Evolutionary conservation across 2,797 vertebrate genomes (phyloP), one percentile per base, ranked within the genome.

Genomic region (Anolis apletophallus): DNA sequence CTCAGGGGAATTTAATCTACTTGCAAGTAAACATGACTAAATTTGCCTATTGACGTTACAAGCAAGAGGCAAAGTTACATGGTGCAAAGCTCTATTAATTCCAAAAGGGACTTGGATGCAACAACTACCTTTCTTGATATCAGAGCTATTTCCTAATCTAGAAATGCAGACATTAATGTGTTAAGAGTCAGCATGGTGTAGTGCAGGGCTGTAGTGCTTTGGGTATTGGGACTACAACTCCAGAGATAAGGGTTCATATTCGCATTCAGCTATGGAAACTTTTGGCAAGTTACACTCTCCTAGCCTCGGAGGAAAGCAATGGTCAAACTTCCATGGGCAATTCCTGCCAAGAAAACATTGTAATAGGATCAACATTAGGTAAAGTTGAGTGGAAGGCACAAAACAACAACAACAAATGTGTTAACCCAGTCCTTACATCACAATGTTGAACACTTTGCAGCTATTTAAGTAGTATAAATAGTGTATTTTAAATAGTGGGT

Each of bases 361-460:
- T 29, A 26, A 64, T 11, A 64, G 23, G 26, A 2, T 64, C 26
- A 29, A 23, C 26, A 29, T 29, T 26, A 64, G 61, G 26, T 11
- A 19, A 19, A 5, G 5, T 57, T 19, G 16, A 19, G 16, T 5
- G 16, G 61, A 64, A 29, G 8, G 26, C 23, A 64, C 61, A 29
- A 40, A 40, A 40, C 21, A 12, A 64, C 61, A 23, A 23, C 59
- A 64, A 29, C 14, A 23, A 61, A 23, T 7, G 23, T 64, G 61
- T 64, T 64, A 64, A 64, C 61, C 74, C 81, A 34, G 64, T 54
- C 55, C 29, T 23, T 23, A 40, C 32, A 50, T 29, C 75, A 57
- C 76, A 83, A 76, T 87, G 3, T 82, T 87, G 89, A n/a, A 85
- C 52, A 72, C 4, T 73, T 76, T 14, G 8, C 7, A 7, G 46